Base-by-base conservation (phyloP, 2,888 invertebrate genomes). In the Drosophila pseudotalamancana region DNA sequence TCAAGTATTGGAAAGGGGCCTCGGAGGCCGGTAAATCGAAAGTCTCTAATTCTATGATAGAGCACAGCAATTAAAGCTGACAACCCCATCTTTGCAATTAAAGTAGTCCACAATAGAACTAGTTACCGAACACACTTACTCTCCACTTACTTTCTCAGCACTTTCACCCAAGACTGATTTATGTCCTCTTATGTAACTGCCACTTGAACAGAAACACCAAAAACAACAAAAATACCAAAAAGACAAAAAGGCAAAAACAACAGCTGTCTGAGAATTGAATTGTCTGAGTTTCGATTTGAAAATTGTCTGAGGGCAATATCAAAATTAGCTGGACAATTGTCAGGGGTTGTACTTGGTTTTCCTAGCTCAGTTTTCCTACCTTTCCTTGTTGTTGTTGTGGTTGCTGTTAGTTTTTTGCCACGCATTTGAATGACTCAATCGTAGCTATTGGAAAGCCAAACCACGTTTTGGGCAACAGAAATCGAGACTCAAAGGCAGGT, bases 401-500 rank as follows among this genome's bases (percentile, higher is more conserved):
- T n/a, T n/a, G n/a, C n/a, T n/a, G n/a, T n/a, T n/a, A n/a, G n/a
- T 61, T 70, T 75, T 77, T 77, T 70, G 67, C 64, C 62, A 66
- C 60, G 68, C 77, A 79, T 75, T 77, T 64, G 77, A 85, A 85
- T 86, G 82, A 86, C 86, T 86, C 86, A 87, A 86, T 86, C 85
- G 72, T 51, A 21, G 18, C 37, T 59, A 69, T 70, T 70, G 59
- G 37, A 68, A 72, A 72, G 72, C 72, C 72, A 72, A 72, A 72
- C 72, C 72, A 72, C 72, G 72, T 72, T 56, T 55, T 29, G 69
- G 72, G 72, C 45, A 50, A 23, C 37, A 29, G 35, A 4, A 18
- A n/a, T 31, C 23, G 25, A 25, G 40, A 40, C 23, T 25, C 23
- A 42, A 25, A 29, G 25, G 9, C 49, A 49, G 6, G 27, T 14